phyloP scores from a whole-genome alignment of 30 jellyfish, hydroid and myxozoan genomes.

The Turritopsis rubra region DNA sequence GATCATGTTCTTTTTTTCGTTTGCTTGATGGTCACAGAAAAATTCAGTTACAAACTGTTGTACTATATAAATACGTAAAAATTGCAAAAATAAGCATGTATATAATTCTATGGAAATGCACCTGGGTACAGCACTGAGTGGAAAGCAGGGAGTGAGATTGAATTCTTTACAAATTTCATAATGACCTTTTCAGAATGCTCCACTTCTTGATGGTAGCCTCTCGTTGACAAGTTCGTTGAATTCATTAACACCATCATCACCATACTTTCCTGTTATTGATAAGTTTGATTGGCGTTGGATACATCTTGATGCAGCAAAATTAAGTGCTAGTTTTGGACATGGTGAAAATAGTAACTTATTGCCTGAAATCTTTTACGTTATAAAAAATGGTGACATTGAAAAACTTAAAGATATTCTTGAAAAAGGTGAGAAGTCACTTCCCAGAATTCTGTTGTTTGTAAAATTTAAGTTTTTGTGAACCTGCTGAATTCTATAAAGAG shows the following conservation, averaged over 20 bases:
- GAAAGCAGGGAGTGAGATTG: no score
- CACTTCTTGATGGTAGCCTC: conserved; percentile 44
- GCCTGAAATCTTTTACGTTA: conserved; percentile 73
- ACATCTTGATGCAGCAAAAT: conserved; percentile 57
- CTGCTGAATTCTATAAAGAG: no score
- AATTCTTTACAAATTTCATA: no score
- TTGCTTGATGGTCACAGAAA: no score
- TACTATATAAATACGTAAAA: no score
- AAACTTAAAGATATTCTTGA: conserved; percentile 43
- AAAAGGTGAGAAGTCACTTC: background rate
- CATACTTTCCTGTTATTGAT: conserved; percentile 59
- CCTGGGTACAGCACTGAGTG: no score
- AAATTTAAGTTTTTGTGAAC: no score
- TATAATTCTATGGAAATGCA: no score
- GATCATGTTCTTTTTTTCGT: background rate
- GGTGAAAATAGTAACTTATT: conserved; percentile 63
- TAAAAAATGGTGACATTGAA: conserved; percentile 61
- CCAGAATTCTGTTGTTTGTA: background rate
- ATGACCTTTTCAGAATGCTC: conserved; percentile 15
- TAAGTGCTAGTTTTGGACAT: conserved; percentile 91
- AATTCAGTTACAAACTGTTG: no score
- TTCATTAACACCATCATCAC: conserved; percentile 68
- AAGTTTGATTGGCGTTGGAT: conserved; percentile 95
- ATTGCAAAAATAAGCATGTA: no score
- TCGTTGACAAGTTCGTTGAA: conserved; percentile 63